Evolutionary conservation across 2,888 invertebrate species (phyloP).

Genomic region (Tetragnatha montana): DNA sequence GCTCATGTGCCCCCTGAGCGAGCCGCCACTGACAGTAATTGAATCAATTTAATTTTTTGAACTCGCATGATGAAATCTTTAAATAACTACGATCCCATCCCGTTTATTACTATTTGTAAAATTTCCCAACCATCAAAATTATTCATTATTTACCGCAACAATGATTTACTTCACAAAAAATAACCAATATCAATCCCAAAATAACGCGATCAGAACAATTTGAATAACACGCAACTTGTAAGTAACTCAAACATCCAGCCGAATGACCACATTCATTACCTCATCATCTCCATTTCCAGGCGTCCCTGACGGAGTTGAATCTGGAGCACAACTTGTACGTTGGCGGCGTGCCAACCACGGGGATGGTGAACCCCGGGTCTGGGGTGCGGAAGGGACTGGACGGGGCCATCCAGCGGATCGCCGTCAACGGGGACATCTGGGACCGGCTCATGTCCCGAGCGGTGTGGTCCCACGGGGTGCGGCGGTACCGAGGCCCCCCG

Average conservation of each 20-base stretch:
- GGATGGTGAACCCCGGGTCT: conserved; percentile 76
- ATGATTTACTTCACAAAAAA: too few relatives aligned
- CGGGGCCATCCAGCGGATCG: conserved; percentile 89
- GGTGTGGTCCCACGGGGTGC: conserved; percentile 76
- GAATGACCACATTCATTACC: conserved; percentile 11
- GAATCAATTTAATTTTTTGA: too few relatives aligned
- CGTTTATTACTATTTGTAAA: too few relatives aligned
- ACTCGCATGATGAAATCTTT: too few relatives aligned
- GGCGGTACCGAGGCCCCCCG: conserved; percentile 79
- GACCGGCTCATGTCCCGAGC: conserved; percentile 76
- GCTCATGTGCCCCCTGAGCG: too few relatives aligned
- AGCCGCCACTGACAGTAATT: too few relatives aligned
- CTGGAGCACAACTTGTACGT: conserved; percentile 87
- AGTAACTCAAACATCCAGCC: not conserved
- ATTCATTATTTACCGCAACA: too few relatives aligned
- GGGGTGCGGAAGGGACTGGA: conserved; percentile 81
- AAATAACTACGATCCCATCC: too few relatives aligned
- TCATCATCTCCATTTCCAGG: conserved; percentile 76
- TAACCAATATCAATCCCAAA: too few relatives aligned
- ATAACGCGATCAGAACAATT: too few relatives aligned
- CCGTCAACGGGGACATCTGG: conserved; percentile 85
- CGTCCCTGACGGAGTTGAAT: conserved; percentile 87
- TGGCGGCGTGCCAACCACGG: conserved; percentile 81
- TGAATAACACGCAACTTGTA: not conserved
- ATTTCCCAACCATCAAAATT: too few relatives aligned